Evolutionary conservation across 1,140 invertebrate species (phyloP), one percentile per base, ranked within the genome.

Genomic region (Caenorhabditis brenneri): DNA sequence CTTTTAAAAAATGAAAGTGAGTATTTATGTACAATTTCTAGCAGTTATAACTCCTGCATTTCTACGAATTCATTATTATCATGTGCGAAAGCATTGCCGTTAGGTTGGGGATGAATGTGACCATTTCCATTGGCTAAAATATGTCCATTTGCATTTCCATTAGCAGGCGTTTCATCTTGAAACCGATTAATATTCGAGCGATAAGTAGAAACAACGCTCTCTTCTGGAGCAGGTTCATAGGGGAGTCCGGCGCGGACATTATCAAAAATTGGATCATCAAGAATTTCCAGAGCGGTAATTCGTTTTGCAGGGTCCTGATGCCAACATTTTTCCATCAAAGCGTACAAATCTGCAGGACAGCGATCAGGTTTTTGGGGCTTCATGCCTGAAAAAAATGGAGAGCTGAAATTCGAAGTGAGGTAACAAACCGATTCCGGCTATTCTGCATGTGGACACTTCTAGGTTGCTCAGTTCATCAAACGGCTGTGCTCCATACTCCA

Each of bases 391-490:
- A n/a, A n/a, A n/a, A n/a, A n/a, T n/a, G n/a, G n/a, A n/a, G n/a
- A n/a, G n/a, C n/a, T n/a, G n/a, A n/a, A n/a, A n/a, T n/a, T n/a
- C n/a, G n/a, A n/a, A n/a, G n/a, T n/a, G n/a, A n/a, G n/a, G n/a
- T n/a, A n/a, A n/a, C n/a, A n/a, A n/a, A n/a, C n/a, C n/a, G n/a
- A 1, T 36, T 69, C 81, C 81, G 4, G 81, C 81, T 2, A 82
- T 19, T 0, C 58, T 60, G 42, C 42, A 84, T 10, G 85, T 80
- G 88, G 98, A 97, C 0, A 99, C 97, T 92, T 99, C 97, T 91
- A 97, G 96, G 91, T 98, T 98, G 87, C 94, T 96, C 90, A 96
- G 97, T 15, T 96, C 96, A 90, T 94, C 96, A 89, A 96, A 97
- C 0, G 95, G 96, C 93, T 97, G 95, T 65, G 96, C 92, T 10